These are phyloP conservation scores for Cantharis flavilabris DNA, from an alignment of 2,888 invertebrate species.

Conservation along the genomic window DNA sequence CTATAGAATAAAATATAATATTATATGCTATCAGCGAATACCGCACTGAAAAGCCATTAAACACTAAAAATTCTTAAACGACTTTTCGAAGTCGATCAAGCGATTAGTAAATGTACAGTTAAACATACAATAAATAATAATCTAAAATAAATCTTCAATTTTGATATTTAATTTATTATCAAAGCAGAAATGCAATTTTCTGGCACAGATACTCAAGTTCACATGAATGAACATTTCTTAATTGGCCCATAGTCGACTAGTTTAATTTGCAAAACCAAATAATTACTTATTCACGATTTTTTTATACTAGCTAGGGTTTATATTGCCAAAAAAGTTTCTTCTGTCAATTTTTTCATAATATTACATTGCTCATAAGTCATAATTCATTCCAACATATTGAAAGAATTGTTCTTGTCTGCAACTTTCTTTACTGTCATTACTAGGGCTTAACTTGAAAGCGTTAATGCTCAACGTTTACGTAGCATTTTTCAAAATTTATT, in stretches of 20 bases:
- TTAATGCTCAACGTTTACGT: neutral
- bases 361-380: neutral
- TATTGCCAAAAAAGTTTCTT: neutral
- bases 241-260: neutral
- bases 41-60: too few relatives aligned
- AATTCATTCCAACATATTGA: neutral
- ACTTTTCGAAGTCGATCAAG: neutral
- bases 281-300: neutral
- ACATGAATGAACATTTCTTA: neutral
- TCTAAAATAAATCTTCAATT: neutral
- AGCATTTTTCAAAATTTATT: neutral
- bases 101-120: neutral
- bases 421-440: neutral
- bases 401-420: neutral
- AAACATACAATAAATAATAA: neutral
- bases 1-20: too few relatives aligned
- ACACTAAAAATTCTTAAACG: too few relatives aligned
- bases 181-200: neutral
- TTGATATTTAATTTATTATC: neutral
- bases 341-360: neutral
- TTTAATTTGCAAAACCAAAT: neutral
- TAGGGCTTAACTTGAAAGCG: neutral
- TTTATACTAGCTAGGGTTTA: neutral
- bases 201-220: neutral
- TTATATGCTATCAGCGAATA: too few relatives aligned